These are phyloP conservation scores for Siderastrea siderea DNA, from an alignment of 92 coral and sea anemone genomes.

Conservation along the genomic window DNA sequence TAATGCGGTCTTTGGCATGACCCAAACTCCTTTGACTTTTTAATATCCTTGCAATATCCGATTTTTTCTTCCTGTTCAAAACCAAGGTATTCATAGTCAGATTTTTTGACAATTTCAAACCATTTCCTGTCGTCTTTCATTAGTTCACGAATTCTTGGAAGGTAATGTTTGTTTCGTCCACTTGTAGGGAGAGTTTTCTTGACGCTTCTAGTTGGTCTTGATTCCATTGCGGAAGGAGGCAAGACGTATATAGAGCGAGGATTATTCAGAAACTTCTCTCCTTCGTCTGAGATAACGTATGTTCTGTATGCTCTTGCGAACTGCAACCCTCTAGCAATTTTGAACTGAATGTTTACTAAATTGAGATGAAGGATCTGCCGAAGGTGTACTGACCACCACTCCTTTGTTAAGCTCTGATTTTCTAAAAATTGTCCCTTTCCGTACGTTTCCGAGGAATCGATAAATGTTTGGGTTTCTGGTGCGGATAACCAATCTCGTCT, in stretches of 20 bases:
- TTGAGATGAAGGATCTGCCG: constrained; percentile 19
- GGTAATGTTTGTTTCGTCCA: not conserved
- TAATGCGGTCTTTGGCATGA: too few relatives aligned
- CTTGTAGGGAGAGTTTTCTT: too few relatives aligned
- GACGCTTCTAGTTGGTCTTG: not conserved
- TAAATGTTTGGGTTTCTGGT: constrained; percentile 34
- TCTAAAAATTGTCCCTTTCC: constrained; percentile 26
- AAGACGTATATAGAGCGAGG: not conserved
- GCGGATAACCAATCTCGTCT: constrained; percentile 58
- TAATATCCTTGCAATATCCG: too few relatives aligned
- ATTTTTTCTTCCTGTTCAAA: not conserved
- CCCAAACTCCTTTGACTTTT: not conserved
- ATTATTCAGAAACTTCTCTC: not conserved
- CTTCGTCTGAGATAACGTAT: constrained; percentile 21
- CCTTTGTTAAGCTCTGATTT: not conserved
- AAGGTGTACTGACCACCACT: constrained; percentile 5
- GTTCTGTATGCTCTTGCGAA: constrained; percentile 24
- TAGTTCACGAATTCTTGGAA: not conserved
- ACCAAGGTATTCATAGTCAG: constrained; percentile 59
- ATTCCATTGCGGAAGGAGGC: not conserved
- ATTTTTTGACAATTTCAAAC: constrained; percentile 18
- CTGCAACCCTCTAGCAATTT: not conserved
- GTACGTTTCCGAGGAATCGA: constrained; percentile 49
- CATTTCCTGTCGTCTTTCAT: constrained; percentile 29
- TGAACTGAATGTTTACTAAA: constrained; percentile 19